phyloP scores from a whole-genome alignment of 2,888 invertebrate genomes.

The Rhogogaster chlorosoma region DNA sequence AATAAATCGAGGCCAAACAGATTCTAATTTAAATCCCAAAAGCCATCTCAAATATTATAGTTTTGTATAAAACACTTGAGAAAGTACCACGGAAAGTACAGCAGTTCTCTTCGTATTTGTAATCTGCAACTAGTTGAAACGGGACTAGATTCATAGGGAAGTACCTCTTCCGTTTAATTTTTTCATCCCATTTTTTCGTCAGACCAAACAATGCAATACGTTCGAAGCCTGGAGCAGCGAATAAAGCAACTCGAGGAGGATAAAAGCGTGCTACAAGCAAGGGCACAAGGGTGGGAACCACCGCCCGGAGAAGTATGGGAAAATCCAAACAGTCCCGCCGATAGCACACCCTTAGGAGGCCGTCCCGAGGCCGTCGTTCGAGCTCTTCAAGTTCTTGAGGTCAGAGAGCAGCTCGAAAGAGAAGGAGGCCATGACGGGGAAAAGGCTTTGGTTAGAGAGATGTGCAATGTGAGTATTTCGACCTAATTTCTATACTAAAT shows the following conservation, averaged over 20 bases:
- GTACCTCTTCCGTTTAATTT: conserved; percentile 57
- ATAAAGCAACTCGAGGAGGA: conserved; percentile 92
- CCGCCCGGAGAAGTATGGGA: conserved; percentile 51
- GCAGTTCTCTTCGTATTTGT: not conserved
- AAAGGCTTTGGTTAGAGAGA: conserved; percentile 95
- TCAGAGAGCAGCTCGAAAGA: conserved; percentile 91
- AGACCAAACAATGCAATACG: conserved; percentile 96
- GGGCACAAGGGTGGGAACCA: conserved; percentile 72
- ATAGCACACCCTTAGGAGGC: conserved; percentile 79
- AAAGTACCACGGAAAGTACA: not conserved
- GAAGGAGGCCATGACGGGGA: conserved; percentile 89
- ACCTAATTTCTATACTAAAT: not conserved
- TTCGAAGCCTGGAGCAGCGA: conserved; percentile 92
- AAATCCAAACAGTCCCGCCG: conserved; percentile 66
- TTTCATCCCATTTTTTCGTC: conserved; percentile 53
- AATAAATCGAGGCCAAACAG: not conserved
- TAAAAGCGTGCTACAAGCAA: conserved; percentile 82
- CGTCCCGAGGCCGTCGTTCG: conserved; percentile 96
- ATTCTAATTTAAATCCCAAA: not conserved
- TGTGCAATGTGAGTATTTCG: conserved; percentile 89
- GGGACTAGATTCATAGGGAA: conserved; percentile 14
- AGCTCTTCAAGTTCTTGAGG: conserved; percentile 94
- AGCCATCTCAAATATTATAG: not conserved
- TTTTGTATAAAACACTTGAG: not conserved
- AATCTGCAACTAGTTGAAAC: not conserved